Base-by-base conservation (phyloP, 2,888 invertebrate genomes). In the Platypus cylindrus region DNA sequence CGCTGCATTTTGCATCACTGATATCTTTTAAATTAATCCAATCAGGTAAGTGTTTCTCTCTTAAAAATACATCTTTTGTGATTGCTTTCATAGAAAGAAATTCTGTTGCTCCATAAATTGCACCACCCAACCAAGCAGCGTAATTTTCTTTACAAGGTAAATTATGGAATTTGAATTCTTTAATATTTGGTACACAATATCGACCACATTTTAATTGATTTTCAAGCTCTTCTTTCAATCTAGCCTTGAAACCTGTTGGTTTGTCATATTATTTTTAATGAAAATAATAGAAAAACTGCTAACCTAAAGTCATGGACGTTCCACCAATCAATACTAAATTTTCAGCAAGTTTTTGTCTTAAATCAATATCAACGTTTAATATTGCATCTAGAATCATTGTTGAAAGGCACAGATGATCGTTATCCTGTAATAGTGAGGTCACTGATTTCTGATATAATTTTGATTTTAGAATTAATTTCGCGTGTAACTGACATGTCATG, bases 241-340 rank as follows among this genome's bases (percentile, higher is more conserved):
- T 72, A 14, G 82, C 71, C 51, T 75, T 70, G 49, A 97, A 78
- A 0, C 95, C 95, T 34, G 24, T 22, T 18, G 25, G 5, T 11
- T 9, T 25, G 5, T 25, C 12, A n/a, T 20, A 20, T 20, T 7
- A 20, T 7, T 20, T 20, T 20, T 20, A 20, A 20, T 7, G 9
- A 20, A 20, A 20, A 20, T 20, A 20, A 9, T 7, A 20, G 7
- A 7, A 20, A 9, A 25, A n/a, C n/a, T n/a, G n/a, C n/a, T 25
- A 11, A 25, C 38, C 38, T 18, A 79, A 78, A 44, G 84, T 65
- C 72, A 82, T 79, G 0, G 80, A 69, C 2, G 82, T 79, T 8
- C 97, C 97, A 20, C 95, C 97, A 35, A 82, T 74, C 13, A 95
- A 63, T 35, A 95, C 65, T 46, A 95, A 73, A 62, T 86, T 90